Evolutionary conservation across 2,113 vertebrate species (phyloP).

Genomic region (Ceyx margarethae): DNA sequence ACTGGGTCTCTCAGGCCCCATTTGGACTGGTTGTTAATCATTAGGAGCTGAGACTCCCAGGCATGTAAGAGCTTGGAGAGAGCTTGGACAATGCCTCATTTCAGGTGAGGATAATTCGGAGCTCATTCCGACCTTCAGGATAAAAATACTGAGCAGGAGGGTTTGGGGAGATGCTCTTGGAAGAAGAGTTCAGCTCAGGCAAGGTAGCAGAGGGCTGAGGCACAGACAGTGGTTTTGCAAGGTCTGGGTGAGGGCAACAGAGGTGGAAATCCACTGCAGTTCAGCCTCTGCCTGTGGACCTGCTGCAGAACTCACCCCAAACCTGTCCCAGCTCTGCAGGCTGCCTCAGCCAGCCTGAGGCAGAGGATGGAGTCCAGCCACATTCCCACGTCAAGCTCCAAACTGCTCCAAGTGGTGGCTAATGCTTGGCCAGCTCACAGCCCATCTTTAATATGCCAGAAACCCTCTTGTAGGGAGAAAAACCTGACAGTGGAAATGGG

Average conservation of each 20-base stretch:
- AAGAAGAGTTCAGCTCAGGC: background rate
- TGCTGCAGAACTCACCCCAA: background rate
- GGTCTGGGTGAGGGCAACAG: background rate
- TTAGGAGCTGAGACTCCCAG: background rate
- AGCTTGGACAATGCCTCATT: constrained; percentile 26
- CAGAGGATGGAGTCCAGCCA: background rate
- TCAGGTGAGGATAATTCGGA: constrained; percentile 44
- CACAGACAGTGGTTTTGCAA: too few species aligned
- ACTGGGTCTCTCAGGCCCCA: background rate
- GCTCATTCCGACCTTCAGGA: background rate
- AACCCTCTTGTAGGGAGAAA: background rate
- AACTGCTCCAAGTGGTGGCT: background rate
- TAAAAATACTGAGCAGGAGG: background rate
- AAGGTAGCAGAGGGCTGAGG: fast-evolving
- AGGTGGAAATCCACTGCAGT: background rate
- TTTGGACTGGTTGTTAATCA: background rate
- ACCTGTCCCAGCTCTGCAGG: background rate
- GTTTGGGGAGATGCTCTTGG: background rate
- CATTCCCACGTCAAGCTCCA: background rate
- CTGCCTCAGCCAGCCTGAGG: background rate
- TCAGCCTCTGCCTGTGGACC: background rate
- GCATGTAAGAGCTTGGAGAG: background rate
- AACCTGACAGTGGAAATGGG: constrained; percentile 6
- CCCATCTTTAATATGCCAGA: background rate
- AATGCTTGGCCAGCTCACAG: background rate